Evolutionary conservation across 2,888 invertebrate species (phyloP).

Genomic region (Seladonia tumulorum): DNA sequence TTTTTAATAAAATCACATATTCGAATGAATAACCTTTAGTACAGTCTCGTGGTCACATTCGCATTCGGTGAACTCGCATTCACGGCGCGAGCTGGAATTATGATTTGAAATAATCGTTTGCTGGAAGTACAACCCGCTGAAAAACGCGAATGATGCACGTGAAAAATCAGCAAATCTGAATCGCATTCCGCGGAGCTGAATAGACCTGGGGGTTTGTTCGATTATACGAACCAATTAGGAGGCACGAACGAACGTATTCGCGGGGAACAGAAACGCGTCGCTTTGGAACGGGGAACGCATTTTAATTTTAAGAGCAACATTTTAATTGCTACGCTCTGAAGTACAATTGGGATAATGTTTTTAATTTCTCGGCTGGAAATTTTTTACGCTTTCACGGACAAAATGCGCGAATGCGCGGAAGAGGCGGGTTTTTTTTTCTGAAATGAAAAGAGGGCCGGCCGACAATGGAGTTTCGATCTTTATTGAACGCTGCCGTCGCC

Average conservation of each 20-base stretch:
- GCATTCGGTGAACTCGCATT: not conserved
- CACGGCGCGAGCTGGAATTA: constrained; percentile 7
- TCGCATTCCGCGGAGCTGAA: constrained; percentile 28
- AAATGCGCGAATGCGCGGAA: not conserved
- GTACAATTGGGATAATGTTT: constrained; percentile 59
- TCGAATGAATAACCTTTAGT: not conserved
- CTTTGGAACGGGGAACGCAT: constrained; percentile 45
- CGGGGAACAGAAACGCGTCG: constrained; percentile 21
- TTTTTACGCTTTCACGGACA: constrained; percentile 24
- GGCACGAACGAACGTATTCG: constrained; percentile 30
- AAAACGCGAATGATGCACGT: not conserved
- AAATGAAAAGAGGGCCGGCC: constrained; percentile 41
- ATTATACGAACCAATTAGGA: constrained; percentile 53
- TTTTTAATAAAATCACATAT: not conserved
- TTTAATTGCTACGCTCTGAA: constrained; percentile 55
- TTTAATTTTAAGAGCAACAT: constrained; percentile 56
- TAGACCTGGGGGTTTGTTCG: constrained; percentile 38
- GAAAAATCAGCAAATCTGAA: not conserved
- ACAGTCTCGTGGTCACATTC: constrained; percentile 20
- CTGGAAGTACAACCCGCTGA: not conserved
- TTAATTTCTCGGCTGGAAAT: constrained; percentile 55
- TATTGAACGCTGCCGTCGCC: constrained; percentile 32
- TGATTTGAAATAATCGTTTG: constrained; percentile 27
- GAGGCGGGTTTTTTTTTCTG: constrained; percentile 18
- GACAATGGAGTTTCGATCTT: constrained; percentile 54